phyloP scores from a whole-genome alignment of 2,888 invertebrate genomes.

The Acanthopleura granulata region DNA sequence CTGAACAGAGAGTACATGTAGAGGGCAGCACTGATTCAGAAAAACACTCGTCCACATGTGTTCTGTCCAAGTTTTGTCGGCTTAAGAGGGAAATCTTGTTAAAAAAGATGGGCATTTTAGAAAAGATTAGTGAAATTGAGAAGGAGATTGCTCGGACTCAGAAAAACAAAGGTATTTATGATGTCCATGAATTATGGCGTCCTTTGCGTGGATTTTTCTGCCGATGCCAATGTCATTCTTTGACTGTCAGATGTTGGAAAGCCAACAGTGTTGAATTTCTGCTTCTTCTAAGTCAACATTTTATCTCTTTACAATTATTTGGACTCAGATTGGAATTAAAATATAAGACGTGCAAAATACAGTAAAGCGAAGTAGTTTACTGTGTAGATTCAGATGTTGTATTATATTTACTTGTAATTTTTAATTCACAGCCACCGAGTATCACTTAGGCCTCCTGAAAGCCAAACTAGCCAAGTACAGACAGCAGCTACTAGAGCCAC shows the following conservation, averaged over 20 bases:
- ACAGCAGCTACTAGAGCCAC: slow-evolving; percentile 91
- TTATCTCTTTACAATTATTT: too few species aligned
- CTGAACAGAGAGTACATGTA: too few species aligned
- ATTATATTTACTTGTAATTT: background rate
- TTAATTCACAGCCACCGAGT: slow-evolving; percentile 89
- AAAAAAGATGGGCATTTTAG: slow-evolving; percentile 93
- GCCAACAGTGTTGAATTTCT: too few species aligned
- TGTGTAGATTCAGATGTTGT: background rate
- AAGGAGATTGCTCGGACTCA: slow-evolving; percentile 98
- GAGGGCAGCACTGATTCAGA: too few species aligned
- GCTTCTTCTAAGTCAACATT: too few species aligned
- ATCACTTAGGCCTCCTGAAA: slow-evolving; percentile 97
- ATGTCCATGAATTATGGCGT: background rate
- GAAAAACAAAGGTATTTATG: slow-evolving; percentile 94
- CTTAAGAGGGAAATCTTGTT: background rate
- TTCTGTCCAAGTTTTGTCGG: too few species aligned
- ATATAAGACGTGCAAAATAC: too few species aligned
- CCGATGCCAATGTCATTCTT: too few species aligned
- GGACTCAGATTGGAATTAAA: too few species aligned
- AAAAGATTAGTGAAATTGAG: slow-evolving; percentile 99
- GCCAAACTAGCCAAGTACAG: slow-evolving; percentile 75
- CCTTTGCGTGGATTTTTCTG: too few species aligned
- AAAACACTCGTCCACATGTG: background rate
- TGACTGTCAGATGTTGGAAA: too few species aligned
- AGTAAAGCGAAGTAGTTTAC: too few species aligned